Base-by-base conservation (phyloP, 2,113 vertebrate species). In the Pachypanchax playfairii region DNA sequence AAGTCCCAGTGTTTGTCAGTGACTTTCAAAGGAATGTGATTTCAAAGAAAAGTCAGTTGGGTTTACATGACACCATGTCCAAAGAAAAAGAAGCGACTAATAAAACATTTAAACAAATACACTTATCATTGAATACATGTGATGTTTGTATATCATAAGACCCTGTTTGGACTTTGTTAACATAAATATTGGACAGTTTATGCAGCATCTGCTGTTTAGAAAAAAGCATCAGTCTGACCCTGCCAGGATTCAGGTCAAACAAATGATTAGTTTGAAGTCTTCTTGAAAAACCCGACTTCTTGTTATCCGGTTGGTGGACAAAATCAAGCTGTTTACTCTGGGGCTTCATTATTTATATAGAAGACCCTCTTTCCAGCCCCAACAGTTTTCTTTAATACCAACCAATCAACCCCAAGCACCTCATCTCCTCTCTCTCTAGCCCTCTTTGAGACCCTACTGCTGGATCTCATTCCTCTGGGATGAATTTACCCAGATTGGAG, bases 401-500 rank as follows among this genome's bases (percentile, higher is more conserved):
- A 83, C 80, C 79, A 89, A 85, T 86, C 83, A 83, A 63, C 66
- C 66, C 74, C 46, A 66, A 71, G 62, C 80, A 49, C 75, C 66
- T 76, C 77, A 64, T 76, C 82, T 52, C 75, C 51, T 57, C 68
- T 73, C 54, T 1, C 43, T n/a, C 28, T 26, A n/a, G 69, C 73
- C 70, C 53, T 57, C 78, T 41, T 70, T 18, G 75, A 85, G 69
- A 83, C 65, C 58, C 61, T 73, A 60, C 74, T 60, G 73, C 54
- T 81, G 87, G 80, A 91, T 90, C 79, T 87, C 75, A 73, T 84
- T 84, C 83, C 83, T 81, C 60, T 55, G 87, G 90, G 84, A 87
- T 85, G 75, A 89, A 87, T 92, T 90, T 85, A 92, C 89, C 87
- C 86, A 91, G 91, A 92, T 91, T 92, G 90, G 77, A 90, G 88